phyloP scores from a whole-genome alignment of 2,797 vertebrate species.

The Sebastes alutus region DNA sequence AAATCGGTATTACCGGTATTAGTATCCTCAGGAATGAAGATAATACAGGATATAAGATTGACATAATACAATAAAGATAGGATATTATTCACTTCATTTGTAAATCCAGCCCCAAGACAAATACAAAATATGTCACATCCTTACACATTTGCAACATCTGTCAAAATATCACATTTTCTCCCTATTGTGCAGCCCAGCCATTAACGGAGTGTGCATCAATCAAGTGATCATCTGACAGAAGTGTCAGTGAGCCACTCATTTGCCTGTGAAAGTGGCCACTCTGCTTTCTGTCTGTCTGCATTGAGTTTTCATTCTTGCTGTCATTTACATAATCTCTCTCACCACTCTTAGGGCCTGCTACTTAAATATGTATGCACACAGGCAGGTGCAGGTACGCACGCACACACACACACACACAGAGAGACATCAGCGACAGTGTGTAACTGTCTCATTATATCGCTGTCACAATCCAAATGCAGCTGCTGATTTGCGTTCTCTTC shows the following conservation, averaged over 20 bases:
- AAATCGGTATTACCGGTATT: neutral
- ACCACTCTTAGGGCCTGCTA: neutral
- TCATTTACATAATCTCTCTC: conserved; percentile 32
- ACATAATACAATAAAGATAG: neutral
- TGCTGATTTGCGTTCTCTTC: conserved; percentile 23
- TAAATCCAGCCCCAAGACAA: neutral
- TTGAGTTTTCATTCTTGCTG: conserved; percentile 15
- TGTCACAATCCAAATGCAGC: conserved; percentile 27
- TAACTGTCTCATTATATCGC: conserved; percentile 39
- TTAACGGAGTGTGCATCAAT: neutral
- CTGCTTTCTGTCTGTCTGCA: conserved; percentile 13
- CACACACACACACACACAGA: neutral
- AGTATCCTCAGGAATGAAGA: neutral
- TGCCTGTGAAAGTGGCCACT: conserved; percentile 5
- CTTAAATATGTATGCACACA: conserved; percentile 20
- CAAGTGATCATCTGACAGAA: conserved; percentile 2
- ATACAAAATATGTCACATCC: neutral
- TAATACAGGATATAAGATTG: neutral
- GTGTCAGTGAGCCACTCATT: neutral
- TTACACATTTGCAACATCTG: neutral
- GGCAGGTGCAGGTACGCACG: neutral
- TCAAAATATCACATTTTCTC: neutral
- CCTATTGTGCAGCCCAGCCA: neutral
- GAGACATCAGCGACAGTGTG: conserved; percentile 1
- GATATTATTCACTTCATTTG: neutral